These are phyloP conservation scores for Amphimedon queenslandica DNA, from an alignment of 37 sponge, comb jelly and placozoan genomes.

Conservation along the genomic window DNA sequence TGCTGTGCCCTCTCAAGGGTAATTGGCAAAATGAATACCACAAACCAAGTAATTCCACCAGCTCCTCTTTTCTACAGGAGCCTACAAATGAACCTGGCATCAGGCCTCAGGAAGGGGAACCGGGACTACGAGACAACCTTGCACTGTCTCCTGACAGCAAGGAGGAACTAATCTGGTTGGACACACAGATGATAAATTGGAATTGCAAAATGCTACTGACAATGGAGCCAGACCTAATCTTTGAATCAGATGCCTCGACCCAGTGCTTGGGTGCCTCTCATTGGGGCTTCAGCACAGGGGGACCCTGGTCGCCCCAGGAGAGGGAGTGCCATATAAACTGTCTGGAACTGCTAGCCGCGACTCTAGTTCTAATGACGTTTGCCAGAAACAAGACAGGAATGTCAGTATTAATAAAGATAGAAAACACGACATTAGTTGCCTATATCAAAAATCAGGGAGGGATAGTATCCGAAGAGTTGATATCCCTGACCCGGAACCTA, in stretches of 20 bases:
- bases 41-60: no score
- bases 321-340: no score
- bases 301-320: conserved; percentile 25
- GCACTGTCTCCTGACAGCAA: no score
- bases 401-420: no score
- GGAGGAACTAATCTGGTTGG: not conserved
- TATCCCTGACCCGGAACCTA: no score
- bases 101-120: not conserved
- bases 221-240: conserved; percentile 6
- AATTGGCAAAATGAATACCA: conserved; percentile 6
- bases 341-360: no score
- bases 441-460: no score
- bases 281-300: not conserved
- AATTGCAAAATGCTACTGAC: conserved; percentile 3
- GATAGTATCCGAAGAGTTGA: no score
- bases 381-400: no score
- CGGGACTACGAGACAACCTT: conserved; percentile 3
- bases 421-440: no score
- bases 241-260: conserved; percentile 34
- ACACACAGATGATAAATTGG: not conserved
- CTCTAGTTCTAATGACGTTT: no score
- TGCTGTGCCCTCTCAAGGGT: not conserved
- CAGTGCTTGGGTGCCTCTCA: conserved; percentile 12
- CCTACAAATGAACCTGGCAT: not conserved
- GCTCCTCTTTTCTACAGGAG: no score